Conservation (phyloP, 2,797 vertebrate genomes). For the Ispidina picta region DNA sequence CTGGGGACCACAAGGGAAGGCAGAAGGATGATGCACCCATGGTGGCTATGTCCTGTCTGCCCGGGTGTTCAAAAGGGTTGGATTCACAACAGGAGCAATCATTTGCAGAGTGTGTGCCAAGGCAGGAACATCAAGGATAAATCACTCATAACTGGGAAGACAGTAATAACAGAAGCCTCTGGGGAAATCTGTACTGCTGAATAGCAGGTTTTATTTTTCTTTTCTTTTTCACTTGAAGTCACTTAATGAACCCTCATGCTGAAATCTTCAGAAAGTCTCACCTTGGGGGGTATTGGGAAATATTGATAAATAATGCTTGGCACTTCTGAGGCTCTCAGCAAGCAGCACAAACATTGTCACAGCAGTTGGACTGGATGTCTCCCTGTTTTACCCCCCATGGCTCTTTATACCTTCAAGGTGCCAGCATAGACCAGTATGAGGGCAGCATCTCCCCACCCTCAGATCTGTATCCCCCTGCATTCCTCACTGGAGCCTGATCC, state of each 20-base stretch:
- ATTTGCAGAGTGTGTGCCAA: background rate
- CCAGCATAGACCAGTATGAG: background rate
- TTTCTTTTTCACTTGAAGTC: constrained; percentile 20
- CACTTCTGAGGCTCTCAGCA: background rate
- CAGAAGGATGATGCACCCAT: background rate
- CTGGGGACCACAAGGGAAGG: background rate
- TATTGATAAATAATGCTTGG: constrained; percentile 47
- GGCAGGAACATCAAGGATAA: constrained; percentile 4
- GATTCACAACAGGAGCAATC: background rate
- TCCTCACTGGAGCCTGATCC: background rate
- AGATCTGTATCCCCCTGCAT: background rate
- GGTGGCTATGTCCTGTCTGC: background rate
- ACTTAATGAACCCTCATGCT: constrained; percentile 31
- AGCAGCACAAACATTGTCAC: background rate
- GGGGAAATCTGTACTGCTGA: background rate
- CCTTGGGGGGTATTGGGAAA: constrained; percentile 40
- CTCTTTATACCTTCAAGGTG: background rate
- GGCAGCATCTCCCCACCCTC: background rate
- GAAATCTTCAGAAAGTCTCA: constrained; percentile 48
- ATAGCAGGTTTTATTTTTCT: background rate
- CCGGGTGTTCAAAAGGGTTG: fast-evolving
- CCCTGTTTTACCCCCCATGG: fast-evolving
- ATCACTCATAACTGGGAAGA: constrained; percentile 8
- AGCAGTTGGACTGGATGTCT: background rate
- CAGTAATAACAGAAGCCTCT: background rate